Base-by-base conservation (phyloP, 2,113 vertebrate genomes). In the Syrmaticus mikado region DNA sequence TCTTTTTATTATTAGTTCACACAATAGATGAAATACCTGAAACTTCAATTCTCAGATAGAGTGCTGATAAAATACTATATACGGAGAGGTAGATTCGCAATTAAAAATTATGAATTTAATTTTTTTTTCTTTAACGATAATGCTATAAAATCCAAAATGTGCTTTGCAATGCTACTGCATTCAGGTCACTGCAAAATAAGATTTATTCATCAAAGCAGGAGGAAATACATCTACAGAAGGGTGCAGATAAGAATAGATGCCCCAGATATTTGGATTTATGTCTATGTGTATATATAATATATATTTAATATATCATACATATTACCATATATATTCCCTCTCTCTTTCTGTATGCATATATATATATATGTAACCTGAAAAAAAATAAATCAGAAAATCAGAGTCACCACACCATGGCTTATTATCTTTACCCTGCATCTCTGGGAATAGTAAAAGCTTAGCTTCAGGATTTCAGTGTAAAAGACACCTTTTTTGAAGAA, bases 231-330 rank as follows among this genome's bases (percentile, higher is more conserved):
- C 32, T 67, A 52, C 8, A 52, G 38, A 41, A 14, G 52, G 17
- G 16, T 70, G 30, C 48, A 62, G 20, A 53, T 24, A 62, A 36
- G 19, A 62, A 64, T n/a, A 85, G 17, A 11, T 82, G n/a, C 9
- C 20, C 74, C 43, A 50, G 57, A 75, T 6, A 1, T 55, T 71
- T 78, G 32, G 7, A 34, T 3, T 45, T 84, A 11, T 0, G 2
- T 79, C 21, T 80, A 5, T 62, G 4, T 43, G 1, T 28, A 2
- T 34, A 17, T 43, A 6, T 78, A 17, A 20, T 43, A 6, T 78
- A 17, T 16, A 10, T 18, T n/a, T 58, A 11, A 58, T 58, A 19
- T 57, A 57, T 57, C 30, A 12, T n/a, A 62, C 3, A 36, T 11
- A 18, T 11, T 57, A 57, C n/a, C 30, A 8, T n/a, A 38, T 4